Percentiles rank a stretch among this genome's conserved stretches.
Conservation (phyloP, 1,140 invertebrate species). For the Eubasilissa regina region DNA sequence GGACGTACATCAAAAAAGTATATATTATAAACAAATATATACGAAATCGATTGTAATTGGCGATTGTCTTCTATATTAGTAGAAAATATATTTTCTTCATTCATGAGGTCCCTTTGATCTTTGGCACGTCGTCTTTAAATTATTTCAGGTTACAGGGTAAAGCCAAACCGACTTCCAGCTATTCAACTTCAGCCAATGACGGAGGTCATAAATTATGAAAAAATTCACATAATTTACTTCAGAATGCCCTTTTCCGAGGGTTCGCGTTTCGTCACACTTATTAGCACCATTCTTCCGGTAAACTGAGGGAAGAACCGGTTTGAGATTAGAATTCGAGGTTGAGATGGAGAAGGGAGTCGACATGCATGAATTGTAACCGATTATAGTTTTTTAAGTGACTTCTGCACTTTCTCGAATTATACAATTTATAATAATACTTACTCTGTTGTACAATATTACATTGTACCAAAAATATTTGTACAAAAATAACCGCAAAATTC, state of each 20-base stretch:
- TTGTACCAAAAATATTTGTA: too few species aligned
- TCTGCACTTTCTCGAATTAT: too few species aligned
- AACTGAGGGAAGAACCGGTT: slow-evolving; percentile 28
- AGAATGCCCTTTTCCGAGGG: slow-evolving; percentile 15
- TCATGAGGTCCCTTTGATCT: too few species aligned
- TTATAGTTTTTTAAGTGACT: neutral
- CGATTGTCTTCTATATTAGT: too few species aligned
- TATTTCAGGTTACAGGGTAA: neutral
- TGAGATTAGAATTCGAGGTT: neutral
- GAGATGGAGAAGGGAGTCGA: too few species aligned
- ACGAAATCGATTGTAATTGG: too few species aligned
- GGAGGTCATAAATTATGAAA: slow-evolving; percentile 18
- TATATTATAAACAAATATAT: too few species aligned
- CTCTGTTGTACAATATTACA: too few species aligned
- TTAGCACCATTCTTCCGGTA: slow-evolving; percentile 43
- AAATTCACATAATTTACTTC: slow-evolving; percentile 28
- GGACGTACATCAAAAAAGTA: too few species aligned
- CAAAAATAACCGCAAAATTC: too few species aligned
- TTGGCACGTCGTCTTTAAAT: neutral
- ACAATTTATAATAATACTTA: too few species aligned
- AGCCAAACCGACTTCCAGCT: neutral
- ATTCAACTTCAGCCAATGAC: neutral
- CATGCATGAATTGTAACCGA: neutral
- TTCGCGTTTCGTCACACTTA: slow-evolving; percentile 39
- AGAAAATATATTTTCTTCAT: too few species aligned